Base-by-base conservation (phyloP, 1,140 invertebrate species). In the Drosophila gunungcola region DNA sequence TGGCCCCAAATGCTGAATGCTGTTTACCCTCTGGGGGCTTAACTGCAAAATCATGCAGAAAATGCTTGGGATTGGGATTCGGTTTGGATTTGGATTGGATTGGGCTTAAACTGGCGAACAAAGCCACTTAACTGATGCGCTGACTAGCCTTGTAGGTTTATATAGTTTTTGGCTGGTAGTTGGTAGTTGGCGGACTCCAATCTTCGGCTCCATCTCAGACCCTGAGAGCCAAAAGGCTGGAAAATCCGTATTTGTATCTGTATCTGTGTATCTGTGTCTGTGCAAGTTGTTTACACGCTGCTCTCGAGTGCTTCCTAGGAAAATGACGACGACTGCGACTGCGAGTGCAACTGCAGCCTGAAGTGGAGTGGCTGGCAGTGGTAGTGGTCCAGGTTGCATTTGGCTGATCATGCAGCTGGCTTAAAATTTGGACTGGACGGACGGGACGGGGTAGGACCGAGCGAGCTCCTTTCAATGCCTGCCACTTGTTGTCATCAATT, bases 401-500 rank as follows among this genome's bases (percentile, higher is more conserved):
- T 88, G 84, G 72, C 76, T 89, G 83, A 89, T 88, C 83, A 88
- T 88, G 84, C 81, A 69, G 83, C 55, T 78, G 62, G 63, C 78
- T 51, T 68, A 77, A 80, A 81, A 78, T 70, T 51, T 16, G 10
- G 52, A 36, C 27, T 21, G 16, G 16, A 21, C 1, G 16, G 16
- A 21, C 16, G 16, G 61, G 32, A 3, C 1, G 25, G 42, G 45
- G 27, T 3, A 48, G 21, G 27, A 27, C 34, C 41, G 55, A 53
- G 65, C 80, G 55, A 53, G 65, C 80, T 80, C 80, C 80, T 84
- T 84, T 83, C 80, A 68, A 86, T 81, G 80, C 75, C 86, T 86
- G 80, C 84, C 84, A 88, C 83, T 88, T 88, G 83, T 88, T 89
- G 83, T 89, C 83, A 89, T 88, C 83, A 88, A 88, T 89, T 89